Evolutionary conservation across 2,797 vertebrate species (phyloP), one percentile per base, ranked within the genome.

Genomic region (Huso huso): DNA sequence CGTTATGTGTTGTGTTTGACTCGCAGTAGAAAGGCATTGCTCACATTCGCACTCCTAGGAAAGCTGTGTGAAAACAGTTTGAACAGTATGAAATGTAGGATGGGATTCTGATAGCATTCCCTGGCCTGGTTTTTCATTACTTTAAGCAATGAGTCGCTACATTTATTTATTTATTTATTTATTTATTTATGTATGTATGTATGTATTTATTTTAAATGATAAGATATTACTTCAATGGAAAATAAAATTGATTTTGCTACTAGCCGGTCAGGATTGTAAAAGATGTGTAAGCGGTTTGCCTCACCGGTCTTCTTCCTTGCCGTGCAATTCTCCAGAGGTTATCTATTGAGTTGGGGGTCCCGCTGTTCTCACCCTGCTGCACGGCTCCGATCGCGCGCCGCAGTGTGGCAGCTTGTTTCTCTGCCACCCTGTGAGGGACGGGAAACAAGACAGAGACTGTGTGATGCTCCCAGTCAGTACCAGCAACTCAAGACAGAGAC

Each of bases 291-390:
- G 78, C 74, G 6, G 79, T 82, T 71, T 79, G 76, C 15, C 83
- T 79, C 73, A 89, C 88, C 86, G 92, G 89, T 78, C 88, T 86
- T 69, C 84, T 82, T 69, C 81, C 84, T 61, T 87, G 80, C 74
- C 86, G 84, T 55, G 85, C 75, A 6, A 82, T 78, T 10, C 82
- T 82, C 84, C 89, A 89, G 62, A 81, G 77, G 48, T 79, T 83
- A 50, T 82, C 66, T 50, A 83, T 71, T 37, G 81, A 82, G 49
- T 79, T 78, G 1, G 74, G 72, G 0, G 70, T 81, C 57, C 64
- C 68, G 0, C 61, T 73, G 51, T 74, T 76, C 70, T 83, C 83
- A 0, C 75, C 55, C 68, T 76, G 77, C 58, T 83, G 84, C 4
- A 79, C 63, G 6, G 72, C 69, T 70, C 69, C 77, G 48, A 79